Base-by-base conservation (phyloP, 1,140 invertebrate genomes). In the Drosophila azteca region DNA sequence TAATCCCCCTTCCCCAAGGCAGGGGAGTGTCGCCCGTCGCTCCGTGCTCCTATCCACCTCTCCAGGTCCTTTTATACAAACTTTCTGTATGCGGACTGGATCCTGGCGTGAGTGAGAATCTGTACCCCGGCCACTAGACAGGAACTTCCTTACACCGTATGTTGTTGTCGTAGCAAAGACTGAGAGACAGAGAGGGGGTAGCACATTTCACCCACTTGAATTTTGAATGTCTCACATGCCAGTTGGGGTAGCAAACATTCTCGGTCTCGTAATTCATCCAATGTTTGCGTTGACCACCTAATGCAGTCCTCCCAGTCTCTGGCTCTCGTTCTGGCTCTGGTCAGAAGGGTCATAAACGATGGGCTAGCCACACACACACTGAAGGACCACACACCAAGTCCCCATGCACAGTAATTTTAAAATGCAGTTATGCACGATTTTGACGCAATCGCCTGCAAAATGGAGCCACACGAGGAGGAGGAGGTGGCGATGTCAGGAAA, bases 351-450 rank as follows among this genome's bases (percentile, higher is more conserved):
- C 45, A 79, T 51, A 51, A 48, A 57, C 41, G 46, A 41, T 46
- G 45, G 59, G 24, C 29, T 31, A 50, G 51, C 22, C 45, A 13
- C 31, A 53, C 6, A 35, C 44, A 53, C 6, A 35, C 44, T 57
- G n/a, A 9, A 13, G 39, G 24, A 13, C 48, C n/a, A 35, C 3
- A 11, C n/a, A n/a, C 48, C n/a, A 35, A 3, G 51, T 53, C 45
- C 22, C 45, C 79, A 74, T 83, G 70, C 60, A 64, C 63, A 52
- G 67, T 76, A 76, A 79, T 83, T 77, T 60, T 24, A 52, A 65
- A 72, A 70, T 76, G 71, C 77, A 76, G 71, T 76, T 80, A 59
- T 80, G 70, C 51, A 69, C 58, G 65, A 57, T 61, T 61, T 68
- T 53, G 68, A 64, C 48, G 58, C 63, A 67, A 66, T 54, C 24